Percentiles rank a stretch among this genome's conserved stretches.
phyloP scores from a whole-genome alignment of 2,113 vertebrate species.

The Sapajus apella region DNA sequence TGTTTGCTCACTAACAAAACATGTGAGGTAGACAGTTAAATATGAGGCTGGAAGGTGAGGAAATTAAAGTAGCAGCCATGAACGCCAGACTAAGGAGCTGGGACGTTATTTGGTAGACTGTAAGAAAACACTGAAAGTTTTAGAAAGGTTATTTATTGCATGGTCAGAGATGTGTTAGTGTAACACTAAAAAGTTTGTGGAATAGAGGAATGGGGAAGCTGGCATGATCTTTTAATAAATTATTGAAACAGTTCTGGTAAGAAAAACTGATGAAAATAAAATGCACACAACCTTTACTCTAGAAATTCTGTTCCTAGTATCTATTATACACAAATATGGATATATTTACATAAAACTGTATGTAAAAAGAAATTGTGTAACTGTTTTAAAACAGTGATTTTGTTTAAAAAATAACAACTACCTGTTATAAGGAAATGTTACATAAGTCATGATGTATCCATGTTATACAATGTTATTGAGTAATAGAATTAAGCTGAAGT shows the following conservation, averaged over 20 bases:
- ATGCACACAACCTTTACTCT: background rate
- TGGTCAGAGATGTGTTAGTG: background rate
- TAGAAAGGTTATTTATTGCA: background rate
- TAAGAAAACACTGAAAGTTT: background rate
- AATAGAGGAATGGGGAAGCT: background rate
- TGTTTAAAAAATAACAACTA: background rate
- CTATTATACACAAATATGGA: background rate
- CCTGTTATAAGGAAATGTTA: background rate
- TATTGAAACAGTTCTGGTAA: background rate
- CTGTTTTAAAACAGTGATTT: background rate
- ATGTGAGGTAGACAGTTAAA: background rate
- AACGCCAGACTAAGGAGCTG: background rate
- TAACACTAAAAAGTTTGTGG: background rate
- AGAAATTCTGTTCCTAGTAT: background rate
- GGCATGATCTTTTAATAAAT: background rate
- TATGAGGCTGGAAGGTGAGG: background rate
- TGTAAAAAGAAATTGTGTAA: background rate
- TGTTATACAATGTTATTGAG: background rate
- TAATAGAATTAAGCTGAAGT: background rate
- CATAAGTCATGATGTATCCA: background rate
- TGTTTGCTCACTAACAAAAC: background rate
- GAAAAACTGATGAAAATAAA: background rate
- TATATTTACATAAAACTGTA: background rate
- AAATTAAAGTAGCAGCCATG: background rate
- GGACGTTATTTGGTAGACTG: background rate